A percentile compares a stretch with the other conserved stretches of the same genome.
phyloP scores from a whole-genome alignment of 2,888 invertebrate species.

The Nomada fabriciana region DNA sequence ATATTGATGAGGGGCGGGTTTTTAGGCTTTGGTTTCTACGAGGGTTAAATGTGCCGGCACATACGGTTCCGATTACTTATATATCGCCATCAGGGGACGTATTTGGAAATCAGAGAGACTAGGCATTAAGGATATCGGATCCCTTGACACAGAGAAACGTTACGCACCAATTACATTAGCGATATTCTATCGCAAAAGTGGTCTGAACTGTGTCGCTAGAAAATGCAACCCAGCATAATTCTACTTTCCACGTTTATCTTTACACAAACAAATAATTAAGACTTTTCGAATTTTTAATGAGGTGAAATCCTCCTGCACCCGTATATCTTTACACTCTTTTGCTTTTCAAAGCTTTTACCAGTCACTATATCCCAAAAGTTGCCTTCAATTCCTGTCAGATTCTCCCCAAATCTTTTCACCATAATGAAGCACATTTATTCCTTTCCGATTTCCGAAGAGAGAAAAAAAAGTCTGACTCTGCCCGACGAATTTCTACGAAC shows the following conservation, averaged over 20 bases:
- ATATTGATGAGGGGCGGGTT: slow-evolving; percentile 10
- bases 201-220: slow-evolving; percentile 37
- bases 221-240: slow-evolving; percentile 13
- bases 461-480: too few species aligned
- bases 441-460: neutral
- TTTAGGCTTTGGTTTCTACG: slow-evolving; percentile 12
- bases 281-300: neutral
- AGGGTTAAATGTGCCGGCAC: slow-evolving; percentile 1
- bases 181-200: slow-evolving; percentile 32
- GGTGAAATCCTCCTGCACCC: neutral
- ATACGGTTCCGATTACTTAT: neutral
- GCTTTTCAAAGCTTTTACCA: too few species aligned
- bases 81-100: neutral
- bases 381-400: too few species aligned
- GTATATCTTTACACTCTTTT: neutral
- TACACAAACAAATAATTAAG: neutral
- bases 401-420: too few species aligned
- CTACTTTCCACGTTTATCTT: neutral
- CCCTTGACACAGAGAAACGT: slow-evolving; percentile 55
- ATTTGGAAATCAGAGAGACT: slow-evolving; percentile 55
- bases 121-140: slow-evolving; percentile 54
- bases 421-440: too few species aligned
- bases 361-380: too few species aligned
- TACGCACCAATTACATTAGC: slow-evolving; percentile 61
- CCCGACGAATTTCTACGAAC: neutral